Percentiles rank a stretch among this genome's conserved stretches.
phyloP scores from a whole-genome alignment of 1,140 invertebrate genomes.

The Meloidogyne floridensis region DNA sequence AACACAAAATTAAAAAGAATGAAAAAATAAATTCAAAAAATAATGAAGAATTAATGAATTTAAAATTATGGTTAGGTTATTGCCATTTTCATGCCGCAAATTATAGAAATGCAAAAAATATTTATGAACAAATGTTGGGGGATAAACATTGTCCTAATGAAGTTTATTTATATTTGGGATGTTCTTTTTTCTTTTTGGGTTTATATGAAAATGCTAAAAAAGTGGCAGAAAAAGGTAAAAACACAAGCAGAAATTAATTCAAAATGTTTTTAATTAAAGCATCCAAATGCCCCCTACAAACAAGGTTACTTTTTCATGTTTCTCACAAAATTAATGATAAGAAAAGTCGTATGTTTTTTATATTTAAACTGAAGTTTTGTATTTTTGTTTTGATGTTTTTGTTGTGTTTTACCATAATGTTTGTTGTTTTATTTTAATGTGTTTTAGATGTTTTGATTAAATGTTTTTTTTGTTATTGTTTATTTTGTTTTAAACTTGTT shows the following conservation, averaged over 20 bases:
- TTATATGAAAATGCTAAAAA: conserved; percentile 75
- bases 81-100: conserved; percentile 92
- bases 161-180: conserved; percentile 80
- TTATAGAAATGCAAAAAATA: conserved; percentile 79
- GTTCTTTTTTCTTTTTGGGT: conserved; percentile 92
- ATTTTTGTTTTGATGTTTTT: neutral
- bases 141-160: conserved; percentile 60
- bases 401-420: neutral
- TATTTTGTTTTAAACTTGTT: too few species aligned
- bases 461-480: too few species aligned
- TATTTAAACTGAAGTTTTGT: neutral
- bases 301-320: conserved; percentile 80
- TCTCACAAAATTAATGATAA: conserved; percentile 89
- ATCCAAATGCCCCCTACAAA: conserved; percentile 54
- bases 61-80: conserved; percentile 84
- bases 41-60: conserved; percentile 18
- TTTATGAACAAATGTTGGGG: conserved; percentile 35
- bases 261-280: conserved; percentile 27
- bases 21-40: neutral
- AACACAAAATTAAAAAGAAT: conserved; percentile 68
- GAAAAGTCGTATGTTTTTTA: conserved; percentile 74
- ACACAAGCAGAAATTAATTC: neutral
- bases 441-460: too few species aligned
- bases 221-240: conserved; percentile 66
- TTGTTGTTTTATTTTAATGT: too few species aligned